Conservation (phyloP, 2,113 vertebrate species). For the Engystomops pustulosus region DNA sequence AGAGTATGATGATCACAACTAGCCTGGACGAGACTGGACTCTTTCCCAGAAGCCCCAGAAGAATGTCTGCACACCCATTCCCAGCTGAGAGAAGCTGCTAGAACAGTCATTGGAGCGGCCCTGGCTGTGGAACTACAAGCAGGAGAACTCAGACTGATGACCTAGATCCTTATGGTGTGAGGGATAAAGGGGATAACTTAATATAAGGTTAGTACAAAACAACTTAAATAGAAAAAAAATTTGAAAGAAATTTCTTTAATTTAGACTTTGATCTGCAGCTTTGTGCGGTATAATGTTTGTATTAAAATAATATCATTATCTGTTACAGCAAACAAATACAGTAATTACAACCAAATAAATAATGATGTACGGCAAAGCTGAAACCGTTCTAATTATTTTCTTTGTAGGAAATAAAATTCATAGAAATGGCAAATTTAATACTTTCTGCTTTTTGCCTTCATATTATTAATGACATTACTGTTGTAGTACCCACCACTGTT, state of each 20-base stretch:
- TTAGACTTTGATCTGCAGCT: background rate
- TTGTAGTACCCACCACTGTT: background rate
- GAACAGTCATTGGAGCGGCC: too few species aligned
- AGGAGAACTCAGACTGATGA: too few species aligned
- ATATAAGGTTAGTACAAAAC: background rate
- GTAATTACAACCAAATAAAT: constrained; percentile 22
- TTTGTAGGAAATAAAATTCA: background rate
- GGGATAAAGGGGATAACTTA: background rate
- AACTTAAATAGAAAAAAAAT: background rate
- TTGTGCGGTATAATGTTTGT: background rate
- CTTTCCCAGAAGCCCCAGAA: too few species aligned
- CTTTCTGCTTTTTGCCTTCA: background rate
- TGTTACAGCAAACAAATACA: constrained; percentile 13
- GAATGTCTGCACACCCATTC: too few species aligned
- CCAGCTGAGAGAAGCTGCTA: too few species aligned
- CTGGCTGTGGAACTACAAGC: too few species aligned
- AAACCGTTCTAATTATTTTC: background rate
- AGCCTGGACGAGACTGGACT: too few species aligned
- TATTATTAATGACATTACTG: background rate
- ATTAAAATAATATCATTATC: background rate
- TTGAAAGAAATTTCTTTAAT: too few species aligned
- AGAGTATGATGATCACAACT: too few species aligned
- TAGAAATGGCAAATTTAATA: background rate
- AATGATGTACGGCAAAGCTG: background rate
- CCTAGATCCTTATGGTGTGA: too few species aligned